Conservation (phyloP, 2,797 vertebrate genomes). For the Paguma larvata region DNA sequence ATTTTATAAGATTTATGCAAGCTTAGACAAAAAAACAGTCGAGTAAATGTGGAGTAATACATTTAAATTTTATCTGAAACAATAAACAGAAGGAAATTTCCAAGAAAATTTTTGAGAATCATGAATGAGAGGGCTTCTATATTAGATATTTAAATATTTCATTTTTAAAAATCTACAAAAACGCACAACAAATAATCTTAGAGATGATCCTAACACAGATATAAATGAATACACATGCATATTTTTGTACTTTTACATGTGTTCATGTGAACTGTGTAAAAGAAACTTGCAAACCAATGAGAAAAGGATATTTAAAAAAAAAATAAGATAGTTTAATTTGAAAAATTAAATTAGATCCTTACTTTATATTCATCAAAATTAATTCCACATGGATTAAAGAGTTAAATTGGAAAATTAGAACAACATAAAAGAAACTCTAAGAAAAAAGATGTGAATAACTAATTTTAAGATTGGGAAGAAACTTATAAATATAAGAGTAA, state of each 20-base stretch:
- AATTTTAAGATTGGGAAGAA: background rate
- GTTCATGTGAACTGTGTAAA: background rate
- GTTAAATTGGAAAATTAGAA: constrained; percentile 25
- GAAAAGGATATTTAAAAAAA: background rate
- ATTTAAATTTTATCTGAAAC: constrained; percentile 30
- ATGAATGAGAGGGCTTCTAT: background rate
- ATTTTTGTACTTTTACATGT: background rate
- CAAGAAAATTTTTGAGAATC: background rate
- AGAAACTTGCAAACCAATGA: background rate
- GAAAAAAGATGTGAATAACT: background rate
- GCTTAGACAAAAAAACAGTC: constrained; percentile 25
- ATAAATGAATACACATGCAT: background rate
- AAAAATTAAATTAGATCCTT: background rate
- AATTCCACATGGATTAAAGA: background rate
- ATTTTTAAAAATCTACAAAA: background rate
- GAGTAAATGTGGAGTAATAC: background rate
- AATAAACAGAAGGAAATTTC: constrained; percentile 9
- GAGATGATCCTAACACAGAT: background rate
- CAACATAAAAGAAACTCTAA: background rate
- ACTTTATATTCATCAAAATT: background rate
- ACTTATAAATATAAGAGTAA: background rate
- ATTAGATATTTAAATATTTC: background rate
- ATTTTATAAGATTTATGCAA: constrained; percentile 1
- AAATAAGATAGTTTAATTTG: background rate
- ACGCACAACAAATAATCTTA: background rate